Conservation (phyloP, 1,140 invertebrate species). For the Diabrotica virgifera region DNA sequence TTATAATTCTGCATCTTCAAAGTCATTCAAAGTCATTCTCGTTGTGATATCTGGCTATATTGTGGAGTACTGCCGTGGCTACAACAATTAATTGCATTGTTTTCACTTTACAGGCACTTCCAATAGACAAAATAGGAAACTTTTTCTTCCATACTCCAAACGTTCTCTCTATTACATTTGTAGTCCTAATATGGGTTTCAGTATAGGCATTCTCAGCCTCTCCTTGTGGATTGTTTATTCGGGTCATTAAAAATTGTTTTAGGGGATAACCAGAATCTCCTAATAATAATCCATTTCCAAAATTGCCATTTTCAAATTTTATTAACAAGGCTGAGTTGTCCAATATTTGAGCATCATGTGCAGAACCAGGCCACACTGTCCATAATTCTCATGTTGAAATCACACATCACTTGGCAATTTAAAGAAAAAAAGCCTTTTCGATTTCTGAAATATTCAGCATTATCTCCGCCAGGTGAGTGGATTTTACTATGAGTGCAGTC, state of each 20-base stretch:
- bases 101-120: not conserved
- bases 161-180: too few relatives aligned
- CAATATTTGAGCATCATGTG: constrained; percentile 44
- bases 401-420: constrained; percentile 39
- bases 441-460: too few relatives aligned
- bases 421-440: too few relatives aligned
- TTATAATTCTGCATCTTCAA: too few relatives aligned
- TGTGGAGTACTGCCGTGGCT: not conserved
- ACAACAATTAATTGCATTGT: not conserved
- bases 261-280: not conserved
- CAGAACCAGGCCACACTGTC: constrained; percentile 45
- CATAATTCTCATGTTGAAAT: constrained; percentile 32
- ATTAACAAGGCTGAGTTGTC: constrained; percentile 18
- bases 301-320: not conserved
- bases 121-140: not conserved
- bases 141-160: not conserved
- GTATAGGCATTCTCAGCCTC: not conserved
- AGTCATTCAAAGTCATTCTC: not conserved
- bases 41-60: not conserved
- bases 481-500: too few relatives aligned
- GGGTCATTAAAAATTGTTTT: not conserved
- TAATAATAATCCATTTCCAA: not conserved
- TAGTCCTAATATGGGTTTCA: not conserved
- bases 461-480: too few relatives aligned
- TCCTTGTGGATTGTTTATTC: not conserved